These are phyloP conservation scores for Cyphomyrmex costatus DNA, from an alignment of 1,140 invertebrate genomes.

Conservation along the genomic window DNA sequence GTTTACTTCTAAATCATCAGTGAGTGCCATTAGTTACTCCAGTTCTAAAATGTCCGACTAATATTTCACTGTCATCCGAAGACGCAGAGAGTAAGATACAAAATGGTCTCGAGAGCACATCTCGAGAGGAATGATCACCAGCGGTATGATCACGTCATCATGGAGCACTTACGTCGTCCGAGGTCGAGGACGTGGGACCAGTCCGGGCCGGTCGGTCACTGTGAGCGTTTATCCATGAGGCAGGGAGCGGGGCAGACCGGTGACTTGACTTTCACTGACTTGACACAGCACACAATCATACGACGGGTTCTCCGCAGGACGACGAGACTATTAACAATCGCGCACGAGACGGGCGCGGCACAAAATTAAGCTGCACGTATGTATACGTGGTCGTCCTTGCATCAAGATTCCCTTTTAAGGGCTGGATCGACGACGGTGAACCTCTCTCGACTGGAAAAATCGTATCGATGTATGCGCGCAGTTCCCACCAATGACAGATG, in stretches of 20 bases:
- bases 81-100: not conserved
- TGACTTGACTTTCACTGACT: constrained; percentile 79
- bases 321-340: constrained; percentile 60
- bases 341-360: constrained; percentile 54
- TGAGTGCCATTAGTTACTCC: not conserved
- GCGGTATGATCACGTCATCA: constrained; percentile 42
- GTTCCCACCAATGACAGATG: not conserved
- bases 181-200: constrained; percentile 65
- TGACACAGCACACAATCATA: constrained; percentile 76
- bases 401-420: constrained; percentile 24
- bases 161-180: constrained; percentile 69
- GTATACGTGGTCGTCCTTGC: constrained; percentile 25
- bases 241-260: constrained; percentile 70
- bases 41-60: not conserved
- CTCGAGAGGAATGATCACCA: not conserved
- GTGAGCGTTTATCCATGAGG: constrained; percentile 76
- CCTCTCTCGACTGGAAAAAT: constrained; percentile 63
- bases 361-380: constrained; percentile 53
- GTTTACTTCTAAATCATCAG: not conserved
- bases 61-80: constrained; percentile 24
- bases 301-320: constrained; percentile 60
- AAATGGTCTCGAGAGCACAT: not conserved
- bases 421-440: constrained; percentile 18
- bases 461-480: constrained; percentile 44
- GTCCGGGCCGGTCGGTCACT: constrained; percentile 71